Base-by-base conservation (phyloP, 2,888 invertebrate genomes). In the Sarcophaga variegata region DNA sequence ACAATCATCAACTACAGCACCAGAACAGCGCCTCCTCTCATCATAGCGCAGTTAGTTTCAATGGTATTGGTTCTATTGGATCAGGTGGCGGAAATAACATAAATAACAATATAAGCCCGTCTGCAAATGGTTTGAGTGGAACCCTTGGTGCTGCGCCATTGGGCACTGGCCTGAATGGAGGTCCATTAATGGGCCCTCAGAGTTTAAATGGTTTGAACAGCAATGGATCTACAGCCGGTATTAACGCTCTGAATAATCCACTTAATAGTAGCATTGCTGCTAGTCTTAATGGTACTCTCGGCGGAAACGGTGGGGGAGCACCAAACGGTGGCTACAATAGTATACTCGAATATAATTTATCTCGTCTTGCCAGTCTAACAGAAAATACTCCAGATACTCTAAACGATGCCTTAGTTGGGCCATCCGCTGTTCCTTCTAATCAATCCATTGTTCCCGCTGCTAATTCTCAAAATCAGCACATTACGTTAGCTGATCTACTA, bases 331-430 rank as follows among this genome's bases (percentile, higher is more conserved):
- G 95, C 27, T 94, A 95, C 47, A 93, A 93, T 79, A 97, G 96
- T 90, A 97, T 97, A 94, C 96, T 97, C 86, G 97, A 97, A 93
- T 97, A 97, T 92, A 97, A 97, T 93, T 94, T 97, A 90, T 97
- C 97, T 89, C 97, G 97, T 92, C 93, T 97, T 91, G 97, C 97
- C 67, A 97, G 96, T 90, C 95, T 97, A 89, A 97, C 97, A 2
- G 97, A 97, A 92, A 96, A 94, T 59, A 94, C 93, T 69, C 90
- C 95, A 0, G 95, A 95, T 69, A 90, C 89, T 6, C 83, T 93
- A 60, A 94, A 94, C 47, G 92, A 93, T 84, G 90, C 91, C 14
- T 77, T 89, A 47, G 88, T 88, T 66, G 89, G 88, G 66, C 92
- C 88, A 3, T 71, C 88, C 54, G 83, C 85, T 75, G 88, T 83